phyloP scores from a whole-genome alignment of 2,113 vertebrate species.

The Leuciscus idus region DNA sequence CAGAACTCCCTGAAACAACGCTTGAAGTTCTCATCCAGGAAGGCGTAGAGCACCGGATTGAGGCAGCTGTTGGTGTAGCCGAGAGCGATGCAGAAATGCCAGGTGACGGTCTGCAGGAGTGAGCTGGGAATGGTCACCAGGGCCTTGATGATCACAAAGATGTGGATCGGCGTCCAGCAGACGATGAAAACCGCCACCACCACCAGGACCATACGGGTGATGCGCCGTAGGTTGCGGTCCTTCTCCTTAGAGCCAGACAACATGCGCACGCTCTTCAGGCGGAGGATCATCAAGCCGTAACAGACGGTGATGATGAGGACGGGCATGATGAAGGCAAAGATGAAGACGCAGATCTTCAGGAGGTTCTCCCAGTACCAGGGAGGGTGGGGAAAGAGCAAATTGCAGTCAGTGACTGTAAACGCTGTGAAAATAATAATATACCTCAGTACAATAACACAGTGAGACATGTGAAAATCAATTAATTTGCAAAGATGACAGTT shows the following conservation, averaged over 20 bases:
- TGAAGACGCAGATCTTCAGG: constrained; percentile 98
- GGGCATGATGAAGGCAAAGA: constrained; percentile 98
- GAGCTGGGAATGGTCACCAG: constrained; percentile 91
- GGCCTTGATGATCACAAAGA: constrained; percentile 95
- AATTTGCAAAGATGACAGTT: background rate
- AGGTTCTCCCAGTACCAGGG: constrained; percentile 98
- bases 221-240: constrained; percentile 93
- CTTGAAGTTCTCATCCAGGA: constrained; percentile 99
- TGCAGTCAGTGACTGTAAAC: constrained; percentile 86
- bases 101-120: constrained; percentile 92
- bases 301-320: constrained; percentile 97
- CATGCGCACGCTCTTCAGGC: constrained; percentile 96
- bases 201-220: constrained; percentile 98
- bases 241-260: constrained; percentile 98
- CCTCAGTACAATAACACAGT: background rate
- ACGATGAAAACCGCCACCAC: constrained; percentile 97
- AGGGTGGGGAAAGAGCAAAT: constrained; percentile 90
- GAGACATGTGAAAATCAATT: constrained; percentile 13
- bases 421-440: constrained; percentile 55
- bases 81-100: constrained; percentile 98
- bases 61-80: constrained; percentile 99
- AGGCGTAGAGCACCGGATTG: constrained; percentile 97
- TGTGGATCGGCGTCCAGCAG: constrained; percentile 99
- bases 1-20: constrained; percentile 99
- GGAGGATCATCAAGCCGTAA: constrained; percentile 96